Percentiles rank a stretch among this genome's conserved stretches.
Evolutionary conservation across 2,113 vertebrate genomes (phyloP).

Genomic region (Alaudala cheleensis): DNA sequence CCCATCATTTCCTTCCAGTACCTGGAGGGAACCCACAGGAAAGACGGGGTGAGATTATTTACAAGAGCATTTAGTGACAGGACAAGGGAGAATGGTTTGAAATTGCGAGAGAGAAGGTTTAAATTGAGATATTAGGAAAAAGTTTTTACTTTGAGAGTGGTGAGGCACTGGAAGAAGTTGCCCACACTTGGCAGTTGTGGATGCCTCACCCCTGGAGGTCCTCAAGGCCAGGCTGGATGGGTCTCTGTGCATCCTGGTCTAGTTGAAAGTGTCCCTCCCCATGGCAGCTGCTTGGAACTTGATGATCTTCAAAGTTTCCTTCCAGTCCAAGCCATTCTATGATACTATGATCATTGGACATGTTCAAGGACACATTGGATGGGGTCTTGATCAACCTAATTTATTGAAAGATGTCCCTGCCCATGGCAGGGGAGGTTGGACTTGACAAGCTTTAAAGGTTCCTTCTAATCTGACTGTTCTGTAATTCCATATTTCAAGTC

Average conservation of each 20-base stretch:
- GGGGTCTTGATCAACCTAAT: not conserved
- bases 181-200: not conserved
- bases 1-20: not conserved
- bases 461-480: not conserved
- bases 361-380: not conserved
- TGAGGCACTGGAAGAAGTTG: not conserved
- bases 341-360: not conserved
- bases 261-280: not conserved
- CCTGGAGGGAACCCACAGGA: not conserved
- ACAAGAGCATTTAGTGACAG: not conserved
- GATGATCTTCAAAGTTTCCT: not conserved
- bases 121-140: not conserved
- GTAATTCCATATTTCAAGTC: not conserved
- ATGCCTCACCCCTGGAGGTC: not conserved
- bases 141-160: not conserved
- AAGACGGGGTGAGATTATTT: not conserved
- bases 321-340: not conserved
- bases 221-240: not conserved
- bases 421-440: not conserved
- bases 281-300: not conserved
- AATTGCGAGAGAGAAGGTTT: not conserved
- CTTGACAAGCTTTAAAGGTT: not conserved
- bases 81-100: not conserved
- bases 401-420: not conserved
- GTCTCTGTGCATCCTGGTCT: not conserved